phyloP scores from a whole-genome alignment of 2,113 vertebrate species.

The Muntiacus reevesi region DNA sequence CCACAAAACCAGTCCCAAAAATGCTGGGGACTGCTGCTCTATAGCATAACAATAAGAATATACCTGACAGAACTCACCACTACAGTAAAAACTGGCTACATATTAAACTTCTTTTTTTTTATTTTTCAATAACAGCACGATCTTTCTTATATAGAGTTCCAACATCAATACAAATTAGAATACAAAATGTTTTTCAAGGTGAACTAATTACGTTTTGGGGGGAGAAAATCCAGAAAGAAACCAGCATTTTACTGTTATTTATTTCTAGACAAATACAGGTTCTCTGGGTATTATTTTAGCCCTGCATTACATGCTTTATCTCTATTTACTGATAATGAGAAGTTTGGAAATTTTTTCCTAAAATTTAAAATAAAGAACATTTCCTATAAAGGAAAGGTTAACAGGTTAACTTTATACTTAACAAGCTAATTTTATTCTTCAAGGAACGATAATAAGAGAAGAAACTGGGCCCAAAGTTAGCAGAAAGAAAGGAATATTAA shows the following conservation, averaged over 20 bases:
- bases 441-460: neutral
- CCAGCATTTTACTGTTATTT: neutral
- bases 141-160: neutral
- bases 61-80: neutral
- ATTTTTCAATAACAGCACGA: neutral
- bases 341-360: neutral
- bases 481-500: neutral
- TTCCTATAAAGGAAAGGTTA: neutral
- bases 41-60: neutral
- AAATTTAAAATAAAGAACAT: neutral
- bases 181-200: neutral
- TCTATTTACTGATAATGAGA: neutral
- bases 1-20: neutral
- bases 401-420: neutral
- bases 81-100: neutral
- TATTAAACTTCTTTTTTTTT: neutral
- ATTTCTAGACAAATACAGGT: neutral
- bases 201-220: neutral
- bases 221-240: neutral
- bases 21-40: neutral
- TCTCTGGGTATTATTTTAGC: neutral
- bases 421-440: neutral
- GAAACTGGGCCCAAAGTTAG: neutral
- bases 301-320: neutral
- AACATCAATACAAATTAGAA: neutral